Conservation (phyloP, 2,888 invertebrate species). For the Linnaemya tessellans region DNA sequence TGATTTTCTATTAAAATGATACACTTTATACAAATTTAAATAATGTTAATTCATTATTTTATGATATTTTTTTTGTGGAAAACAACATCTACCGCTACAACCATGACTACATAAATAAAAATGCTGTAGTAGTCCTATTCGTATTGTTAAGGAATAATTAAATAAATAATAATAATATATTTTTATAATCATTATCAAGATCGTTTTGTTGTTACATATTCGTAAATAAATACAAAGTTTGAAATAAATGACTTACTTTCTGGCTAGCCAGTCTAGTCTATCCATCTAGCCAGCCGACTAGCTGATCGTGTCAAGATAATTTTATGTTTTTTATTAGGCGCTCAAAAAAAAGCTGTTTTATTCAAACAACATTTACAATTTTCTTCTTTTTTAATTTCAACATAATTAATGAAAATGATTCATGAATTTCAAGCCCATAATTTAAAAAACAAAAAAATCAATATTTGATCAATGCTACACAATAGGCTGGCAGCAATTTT, state of each 20-base stretch:
- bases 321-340: conserved; percentile 64
- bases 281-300: neutral
- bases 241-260: neutral
- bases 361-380: neutral
- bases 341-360: conserved; percentile 25
- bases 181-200: neutral
- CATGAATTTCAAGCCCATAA: neutral
- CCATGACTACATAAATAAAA: neutral
- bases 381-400: no score
- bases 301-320: conserved; percentile 69
- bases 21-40: conserved; percentile 73
- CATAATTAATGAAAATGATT: neutral
- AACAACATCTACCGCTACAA: no score
- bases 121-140: conserved; percentile 35
- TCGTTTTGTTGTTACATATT: neutral
- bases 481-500: conserved; percentile 51
- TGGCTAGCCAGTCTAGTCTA: no score
- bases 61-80: no score
- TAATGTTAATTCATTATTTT: neutral
- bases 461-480: conserved; percentile 49
- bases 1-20: conserved; percentile 73
- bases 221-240: neutral
- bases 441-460: conserved; percentile 42
- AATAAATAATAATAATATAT: no score
- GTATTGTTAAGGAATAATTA: no score